phyloP scores from a whole-genome alignment of 2,797 vertebrate species.

The Brachyrhaphis roseni region DNA sequence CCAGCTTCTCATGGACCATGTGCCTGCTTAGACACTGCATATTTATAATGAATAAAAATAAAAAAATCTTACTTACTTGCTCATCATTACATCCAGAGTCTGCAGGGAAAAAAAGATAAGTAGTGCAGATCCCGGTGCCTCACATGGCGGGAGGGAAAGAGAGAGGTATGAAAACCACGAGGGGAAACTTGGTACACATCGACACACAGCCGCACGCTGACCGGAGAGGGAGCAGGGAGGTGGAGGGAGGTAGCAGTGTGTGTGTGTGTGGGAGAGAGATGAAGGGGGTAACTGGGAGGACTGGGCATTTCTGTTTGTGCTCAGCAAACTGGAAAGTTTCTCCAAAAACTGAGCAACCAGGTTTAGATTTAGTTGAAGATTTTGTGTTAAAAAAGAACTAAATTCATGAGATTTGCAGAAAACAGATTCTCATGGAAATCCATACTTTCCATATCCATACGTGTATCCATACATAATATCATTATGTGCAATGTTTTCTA shows the following conservation, averaged over 20 bases:
- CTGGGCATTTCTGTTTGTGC: slow-evolving; percentile 63
- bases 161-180: slow-evolving; percentile 42
- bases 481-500: neutral
- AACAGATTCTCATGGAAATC: neutral
- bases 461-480: neutral
- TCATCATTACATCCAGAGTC: slow-evolving; percentile 56
- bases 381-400: neutral
- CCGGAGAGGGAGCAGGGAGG: slow-evolving; percentile 60
- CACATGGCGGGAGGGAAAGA: slow-evolving; percentile 46
- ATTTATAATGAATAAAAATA: slow-evolving; percentile 7
- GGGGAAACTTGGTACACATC: slow-evolving; percentile 68
- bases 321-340: slow-evolving; percentile 74
- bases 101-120: slow-evolving; percentile 9
- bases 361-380: neutral
- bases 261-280: slow-evolving; percentile 8
- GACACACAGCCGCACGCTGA: slow-evolving; percentile 60
- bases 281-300: slow-evolving; percentile 15
- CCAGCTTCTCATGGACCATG: slow-evolving; percentile 3
- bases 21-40: neutral
- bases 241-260: slow-evolving; percentile 30
- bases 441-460: neutral
- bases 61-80: slow-evolving; percentile 48
- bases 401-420: neutral
- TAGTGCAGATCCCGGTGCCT: slow-evolving; percentile 34
- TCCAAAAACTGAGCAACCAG: slow-evolving; percentile 15